phyloP scores from a whole-genome alignment of 2,888 invertebrate species.

The Tachina grossa region DNA sequence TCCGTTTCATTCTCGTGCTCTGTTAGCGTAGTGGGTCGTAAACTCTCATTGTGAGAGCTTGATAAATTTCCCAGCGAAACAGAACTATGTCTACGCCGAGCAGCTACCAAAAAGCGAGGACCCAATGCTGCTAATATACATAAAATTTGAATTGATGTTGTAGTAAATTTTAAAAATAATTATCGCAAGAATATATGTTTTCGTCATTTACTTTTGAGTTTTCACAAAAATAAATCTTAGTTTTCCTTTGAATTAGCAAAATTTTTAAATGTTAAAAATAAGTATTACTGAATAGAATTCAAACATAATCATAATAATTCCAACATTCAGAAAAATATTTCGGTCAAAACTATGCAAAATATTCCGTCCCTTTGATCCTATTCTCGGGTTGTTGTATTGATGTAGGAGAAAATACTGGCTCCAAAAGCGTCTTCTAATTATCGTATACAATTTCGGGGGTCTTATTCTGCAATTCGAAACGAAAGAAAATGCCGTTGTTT shows the following conservation, averaged over 20 bases:
- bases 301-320: background rate
- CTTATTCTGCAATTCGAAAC: too few species aligned
- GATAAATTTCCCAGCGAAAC: conserved; percentile 64
- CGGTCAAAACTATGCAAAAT: too few species aligned
- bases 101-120: conserved; percentile 58
- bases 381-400: too few species aligned
- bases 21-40: conserved; percentile 46
- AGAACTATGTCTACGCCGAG: conserved; percentile 65
- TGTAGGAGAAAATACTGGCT: too few species aligned
- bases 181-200: background rate
- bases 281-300: background rate
- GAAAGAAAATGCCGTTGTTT: too few species aligned
- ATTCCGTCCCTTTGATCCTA: too few species aligned
- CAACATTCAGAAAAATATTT: too few species aligned
- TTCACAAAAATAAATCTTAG: background rate
- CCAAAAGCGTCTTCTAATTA: too few species aligned
- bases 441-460: too few species aligned
- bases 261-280: conserved; percentile 5
- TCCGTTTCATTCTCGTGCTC: conserved; percentile 45
- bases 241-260: background rate
- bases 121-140: conserved; percentile 62
- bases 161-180: conserved; percentile 38
- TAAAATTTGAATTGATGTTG: conserved; percentile 59
- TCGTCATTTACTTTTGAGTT: conserved; percentile 26
- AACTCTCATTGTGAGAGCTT: conserved; percentile 33